Conservation (phyloP, 2,888 invertebrate genomes). For the Epiblema foenella region DNA sequence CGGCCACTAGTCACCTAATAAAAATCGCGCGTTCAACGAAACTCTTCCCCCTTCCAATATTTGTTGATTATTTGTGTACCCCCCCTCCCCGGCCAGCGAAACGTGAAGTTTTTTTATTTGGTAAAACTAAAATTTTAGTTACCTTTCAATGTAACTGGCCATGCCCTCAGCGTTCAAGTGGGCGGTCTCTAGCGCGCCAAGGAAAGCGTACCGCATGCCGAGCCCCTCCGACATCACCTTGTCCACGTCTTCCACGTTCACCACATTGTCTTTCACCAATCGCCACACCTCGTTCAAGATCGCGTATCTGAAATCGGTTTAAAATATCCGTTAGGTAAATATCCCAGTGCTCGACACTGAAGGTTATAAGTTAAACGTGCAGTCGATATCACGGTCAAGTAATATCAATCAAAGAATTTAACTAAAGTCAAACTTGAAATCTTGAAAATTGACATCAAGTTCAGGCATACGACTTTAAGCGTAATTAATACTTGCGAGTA, state of each 20-base stretch:
- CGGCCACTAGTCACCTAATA: too few relatives aligned
- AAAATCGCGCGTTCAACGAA: too few relatives aligned
- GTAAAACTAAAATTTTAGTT: constrained; percentile 13
- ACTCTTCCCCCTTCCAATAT: too few relatives aligned
- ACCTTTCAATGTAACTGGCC: constrained; percentile 86
- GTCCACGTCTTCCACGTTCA: constrained; percentile 95
- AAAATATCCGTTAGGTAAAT: neutral
- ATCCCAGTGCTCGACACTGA: too few relatives aligned
- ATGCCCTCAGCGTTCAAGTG: constrained; percentile 97
- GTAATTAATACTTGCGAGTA: too few relatives aligned
- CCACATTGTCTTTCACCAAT: constrained; percentile 92
- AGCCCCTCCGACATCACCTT: constrained; percentile 97
- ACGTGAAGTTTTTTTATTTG: neutral
- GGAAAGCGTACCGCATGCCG: constrained; percentile 97
- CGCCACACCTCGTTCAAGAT: constrained; percentile 97
- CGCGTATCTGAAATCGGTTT: constrained; percentile 88
- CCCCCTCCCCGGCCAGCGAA: too few relatives aligned
- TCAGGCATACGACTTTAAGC: too few relatives aligned
- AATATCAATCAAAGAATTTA: too few relatives aligned
- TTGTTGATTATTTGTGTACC: too few relatives aligned
- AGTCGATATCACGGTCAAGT: neutral
- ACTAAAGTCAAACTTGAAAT: too few relatives aligned
- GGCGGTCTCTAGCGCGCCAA: constrained; percentile 96
- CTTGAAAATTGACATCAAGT: too few relatives aligned
- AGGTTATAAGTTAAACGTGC: too few relatives aligned